A percentile compares a stretch with the other conserved stretches of the same genome.
phyloP scores from a whole-genome alignment of 2,888 invertebrate genomes.

The Synergus umbraculus region DNA sequence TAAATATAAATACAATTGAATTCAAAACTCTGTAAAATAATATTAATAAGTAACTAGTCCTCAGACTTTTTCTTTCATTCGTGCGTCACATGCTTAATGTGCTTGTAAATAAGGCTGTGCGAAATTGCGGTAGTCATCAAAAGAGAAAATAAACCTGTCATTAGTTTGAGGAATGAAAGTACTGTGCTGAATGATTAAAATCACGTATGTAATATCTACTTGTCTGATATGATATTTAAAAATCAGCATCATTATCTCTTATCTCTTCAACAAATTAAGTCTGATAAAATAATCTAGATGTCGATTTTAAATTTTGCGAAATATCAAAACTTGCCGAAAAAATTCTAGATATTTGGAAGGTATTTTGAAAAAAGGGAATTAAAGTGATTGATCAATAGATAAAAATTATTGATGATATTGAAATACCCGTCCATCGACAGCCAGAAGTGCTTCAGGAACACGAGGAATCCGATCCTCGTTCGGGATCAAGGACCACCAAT shows the following conservation, averaged over 20 bases:
- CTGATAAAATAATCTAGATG: too few species aligned
- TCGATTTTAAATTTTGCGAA: too few species aligned
- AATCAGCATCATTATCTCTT: background rate
- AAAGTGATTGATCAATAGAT: background rate
- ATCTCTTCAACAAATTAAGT: background rate
- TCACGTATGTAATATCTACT: background rate
- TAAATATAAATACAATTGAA: too few species aligned
- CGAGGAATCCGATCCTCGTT: slow-evolving; percentile 63
- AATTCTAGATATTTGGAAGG: too few species aligned
- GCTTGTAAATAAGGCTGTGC: background rate
- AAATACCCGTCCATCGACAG: slow-evolving; percentile 81
- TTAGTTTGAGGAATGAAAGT: background rate
- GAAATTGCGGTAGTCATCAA: background rate
- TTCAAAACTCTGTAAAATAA: background rate
- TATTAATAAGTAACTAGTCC: background rate
- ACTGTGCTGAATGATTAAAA: too few species aligned
- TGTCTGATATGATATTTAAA: background rate
- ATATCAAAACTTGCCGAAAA: too few species aligned
- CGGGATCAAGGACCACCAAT: slow-evolving; percentile 73
- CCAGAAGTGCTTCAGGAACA: slow-evolving; percentile 81
- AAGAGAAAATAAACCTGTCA: slow-evolving; percentile 31
- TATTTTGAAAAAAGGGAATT: too few species aligned
- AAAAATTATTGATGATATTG: background rate
- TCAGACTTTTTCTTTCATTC: background rate
- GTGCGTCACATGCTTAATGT: background rate